phyloP scores from a whole-genome alignment of 1,140 invertebrate species.

The Sitobion miscanthi region DNA sequence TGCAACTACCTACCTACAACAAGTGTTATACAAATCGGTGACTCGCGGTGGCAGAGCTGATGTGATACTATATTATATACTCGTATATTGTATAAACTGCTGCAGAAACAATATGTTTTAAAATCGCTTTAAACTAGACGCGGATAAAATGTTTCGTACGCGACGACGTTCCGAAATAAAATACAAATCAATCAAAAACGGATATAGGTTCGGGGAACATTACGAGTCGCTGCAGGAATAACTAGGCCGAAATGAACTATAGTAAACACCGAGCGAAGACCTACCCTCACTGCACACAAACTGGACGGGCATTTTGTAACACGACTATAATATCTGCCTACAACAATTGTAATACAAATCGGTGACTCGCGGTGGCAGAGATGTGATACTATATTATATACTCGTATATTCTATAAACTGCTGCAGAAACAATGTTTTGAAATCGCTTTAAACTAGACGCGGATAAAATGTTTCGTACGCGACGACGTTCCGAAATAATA shows the following conservation, averaged over 20 bases:
- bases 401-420: too few species aligned
- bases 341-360: neutral
- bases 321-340: too few species aligned
- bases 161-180: neutral
- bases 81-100: too few species aligned
- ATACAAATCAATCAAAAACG: neutral
- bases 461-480: neutral
- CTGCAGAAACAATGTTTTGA: neutral
- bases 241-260: neutral
- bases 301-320: too few species aligned
- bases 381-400: too few species aligned
- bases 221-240: neutral
- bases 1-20: too few species aligned
- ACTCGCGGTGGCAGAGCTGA: too few species aligned
- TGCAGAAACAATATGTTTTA: too few species aligned
- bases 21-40: too few species aligned
- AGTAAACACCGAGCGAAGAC: neutral
- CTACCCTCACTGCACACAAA: too few species aligned
- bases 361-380: too few species aligned
- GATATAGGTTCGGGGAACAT: neutral
- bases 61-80: too few species aligned
- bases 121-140: neutral
- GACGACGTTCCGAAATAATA: neutral
- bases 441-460: neutral
- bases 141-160: neutral